Base-by-base conservation (phyloP, 2,888 invertebrate species). In the Acleris literana region DNA sequence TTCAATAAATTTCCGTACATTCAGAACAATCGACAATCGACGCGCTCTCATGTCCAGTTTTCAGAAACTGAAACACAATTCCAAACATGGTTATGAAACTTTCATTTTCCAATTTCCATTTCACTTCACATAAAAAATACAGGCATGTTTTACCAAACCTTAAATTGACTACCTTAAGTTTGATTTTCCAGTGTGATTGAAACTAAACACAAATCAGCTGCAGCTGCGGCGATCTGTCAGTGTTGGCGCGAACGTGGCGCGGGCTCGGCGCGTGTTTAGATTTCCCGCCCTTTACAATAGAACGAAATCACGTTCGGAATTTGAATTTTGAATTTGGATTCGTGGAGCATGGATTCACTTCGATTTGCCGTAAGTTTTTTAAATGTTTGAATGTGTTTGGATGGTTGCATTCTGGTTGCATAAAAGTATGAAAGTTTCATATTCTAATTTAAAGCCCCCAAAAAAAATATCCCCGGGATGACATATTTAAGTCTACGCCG, bases 171-270 rank as follows among this genome's bases (percentile, higher is more conserved):
- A 20, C 49, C 18, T 39, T 54, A 65, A 16, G 60, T 53, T 16
- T 49, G 25, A 16, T 33, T 54, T 51, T 65, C 44, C 9, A 51
- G 22, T 65, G 60, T 66, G 22, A 29, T 57, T 22, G 25, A 59
- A 59, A 33, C 65, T 62, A 69, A 75, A 71, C 76, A 68, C 62
- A 71, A 80, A 85, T 84, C 88, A 88, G 87, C 87, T 88, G 87
- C 39, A 39, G 13, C 74, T 76, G 72, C 71, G 68, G 56, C 74
- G 72, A 81, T 81, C 81, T 82, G 82, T 85, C 87, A 87, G 65
- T 65, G 74, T 82, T 78, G 80, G 84, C 83, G 85, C 83, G 84
- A 82, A 82, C 85, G 80, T 77, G 77, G 86, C 79, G 81, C 76
- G 75, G 73, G 79, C 78, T 76, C 59, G 75, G 74, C 75, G 82